A percentile compares a stretch with the other conserved stretches of the same genome.
Conservation (phyloP, 2,888 invertebrate genomes). For the Oscheius myriophilus region DNA sequence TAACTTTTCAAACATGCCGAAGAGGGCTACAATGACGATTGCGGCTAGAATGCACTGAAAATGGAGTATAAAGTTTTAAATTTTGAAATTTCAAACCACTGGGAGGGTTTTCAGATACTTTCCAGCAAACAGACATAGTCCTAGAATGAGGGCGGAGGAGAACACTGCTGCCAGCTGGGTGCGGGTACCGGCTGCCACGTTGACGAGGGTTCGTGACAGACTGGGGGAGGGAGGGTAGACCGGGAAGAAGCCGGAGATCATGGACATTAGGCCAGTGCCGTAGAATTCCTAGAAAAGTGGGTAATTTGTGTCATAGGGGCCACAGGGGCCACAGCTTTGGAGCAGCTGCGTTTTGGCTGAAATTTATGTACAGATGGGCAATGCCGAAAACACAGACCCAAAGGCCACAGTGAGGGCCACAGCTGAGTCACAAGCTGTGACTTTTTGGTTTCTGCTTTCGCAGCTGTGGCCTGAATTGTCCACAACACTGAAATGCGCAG, state of each 20-base stretch:
- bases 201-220: constrained; percentile 77
- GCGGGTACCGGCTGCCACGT: constrained; percentile 85
- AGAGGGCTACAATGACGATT: constrained; percentile 12
- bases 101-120: constrained; percentile 14
- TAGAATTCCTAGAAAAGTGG: constrained; percentile 59
- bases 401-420: no score
- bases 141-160: constrained; percentile 20
- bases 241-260: constrained; percentile 77
- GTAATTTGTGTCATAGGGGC: not conserved
- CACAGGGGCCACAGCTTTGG: no score
- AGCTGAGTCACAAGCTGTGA: no score
- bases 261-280: constrained; percentile 75
- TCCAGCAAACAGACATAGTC: constrained; percentile 7
- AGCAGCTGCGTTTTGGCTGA: not conserved
- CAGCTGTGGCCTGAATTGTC: no score
- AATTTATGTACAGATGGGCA: no score
- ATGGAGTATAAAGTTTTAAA: not conserved
- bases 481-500: no score
- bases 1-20: constrained; percentile 14
- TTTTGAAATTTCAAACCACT: not conserved
- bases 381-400: no score
- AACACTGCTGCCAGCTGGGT: constrained; percentile 76
- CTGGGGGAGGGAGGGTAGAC: constrained; percentile 74
- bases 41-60: constrained; percentile 23
- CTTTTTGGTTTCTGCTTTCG: no score